Evolutionary conservation across 2,113 vertebrate genomes (phyloP).

Genomic region (Aleadryas rufinucha): DNA sequence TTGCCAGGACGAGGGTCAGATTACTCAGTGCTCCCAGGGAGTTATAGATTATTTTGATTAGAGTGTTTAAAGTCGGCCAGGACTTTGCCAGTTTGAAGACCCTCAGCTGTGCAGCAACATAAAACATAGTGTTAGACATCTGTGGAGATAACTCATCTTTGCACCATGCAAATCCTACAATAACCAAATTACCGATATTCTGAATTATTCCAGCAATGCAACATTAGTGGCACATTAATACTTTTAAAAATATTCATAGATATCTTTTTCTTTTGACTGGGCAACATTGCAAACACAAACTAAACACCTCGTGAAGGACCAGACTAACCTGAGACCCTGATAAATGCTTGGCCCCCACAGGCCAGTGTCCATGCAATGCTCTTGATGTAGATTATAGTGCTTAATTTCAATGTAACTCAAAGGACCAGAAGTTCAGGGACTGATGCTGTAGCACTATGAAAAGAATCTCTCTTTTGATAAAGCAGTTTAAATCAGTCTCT

Average conservation of each 20-base stretch:
- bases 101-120: conserved; percentile 78
- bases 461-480: background rate
- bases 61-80: conserved; percentile 95
- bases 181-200: background rate
- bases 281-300: background rate
- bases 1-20: conserved; percentile 92
- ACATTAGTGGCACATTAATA: background rate
- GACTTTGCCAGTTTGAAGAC: conserved; percentile 98
- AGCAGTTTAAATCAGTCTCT: background rate
- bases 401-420: background rate
- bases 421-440: background rate
- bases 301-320: accelerated
- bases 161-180: background rate
- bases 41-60: conserved; percentile 98
- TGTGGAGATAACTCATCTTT: background rate
- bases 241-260: background rate
- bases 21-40: conserved; percentile 93
- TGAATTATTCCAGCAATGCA: background rate
- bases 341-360: background rate
- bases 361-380: background rate
- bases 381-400: too few relatives aligned
- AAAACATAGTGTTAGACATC: background rate
- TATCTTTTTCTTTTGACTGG: background rate
- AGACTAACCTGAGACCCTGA: background rate
- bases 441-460: background rate